phyloP scores from a whole-genome alignment of 2,113 vertebrate genomes.

The Cygnus buccinator region DNA sequence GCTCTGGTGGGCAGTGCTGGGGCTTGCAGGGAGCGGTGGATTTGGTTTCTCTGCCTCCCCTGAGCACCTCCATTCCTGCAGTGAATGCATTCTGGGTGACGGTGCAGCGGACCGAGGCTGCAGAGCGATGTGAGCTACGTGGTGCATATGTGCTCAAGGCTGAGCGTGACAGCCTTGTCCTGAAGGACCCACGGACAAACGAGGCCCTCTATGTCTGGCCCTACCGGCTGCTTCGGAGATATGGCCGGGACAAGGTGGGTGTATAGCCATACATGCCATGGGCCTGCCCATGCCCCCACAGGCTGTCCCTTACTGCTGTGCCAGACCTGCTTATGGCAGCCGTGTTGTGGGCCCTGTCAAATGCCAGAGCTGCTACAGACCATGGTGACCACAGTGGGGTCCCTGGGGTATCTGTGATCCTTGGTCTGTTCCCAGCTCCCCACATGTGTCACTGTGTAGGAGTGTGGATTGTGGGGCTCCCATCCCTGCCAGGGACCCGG shows the following conservation, averaged over 20 bases:
- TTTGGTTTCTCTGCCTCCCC: fast-evolving
- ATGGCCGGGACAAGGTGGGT: constrained; percentile 92
- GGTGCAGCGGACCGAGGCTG: constrained; percentile 89
- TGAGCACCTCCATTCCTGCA: constrained; percentile 44
- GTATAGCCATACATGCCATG: fast-evolving
- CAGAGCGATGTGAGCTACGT: constrained; percentile 86
- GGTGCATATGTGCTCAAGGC: constrained; percentile 90
- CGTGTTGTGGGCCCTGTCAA: fast-evolving
- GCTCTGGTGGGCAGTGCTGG: fast-evolving
- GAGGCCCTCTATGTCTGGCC: constrained; percentile 87
- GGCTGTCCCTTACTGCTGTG: background rate
- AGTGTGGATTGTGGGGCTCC: fast-evolving
- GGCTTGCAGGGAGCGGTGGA: background rate
- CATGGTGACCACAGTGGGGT: fast-evolving
- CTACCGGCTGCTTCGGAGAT: constrained; percentile 93
- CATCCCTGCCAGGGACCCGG: fast-evolving
- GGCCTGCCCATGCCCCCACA: fast-evolving
- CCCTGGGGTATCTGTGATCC: background rate
- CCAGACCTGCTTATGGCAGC: background rate
- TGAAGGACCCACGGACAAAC: constrained; percentile 84
- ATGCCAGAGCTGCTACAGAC: background rate
- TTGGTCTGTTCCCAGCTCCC: background rate
- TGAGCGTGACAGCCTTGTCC: constrained; percentile 80
- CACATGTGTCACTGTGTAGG: fast-evolving
- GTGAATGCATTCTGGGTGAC: constrained; percentile 93